Evolutionary conservation across 2,888 invertebrate genomes (phyloP).

Genomic region (Mythimna lalbum): DNA sequence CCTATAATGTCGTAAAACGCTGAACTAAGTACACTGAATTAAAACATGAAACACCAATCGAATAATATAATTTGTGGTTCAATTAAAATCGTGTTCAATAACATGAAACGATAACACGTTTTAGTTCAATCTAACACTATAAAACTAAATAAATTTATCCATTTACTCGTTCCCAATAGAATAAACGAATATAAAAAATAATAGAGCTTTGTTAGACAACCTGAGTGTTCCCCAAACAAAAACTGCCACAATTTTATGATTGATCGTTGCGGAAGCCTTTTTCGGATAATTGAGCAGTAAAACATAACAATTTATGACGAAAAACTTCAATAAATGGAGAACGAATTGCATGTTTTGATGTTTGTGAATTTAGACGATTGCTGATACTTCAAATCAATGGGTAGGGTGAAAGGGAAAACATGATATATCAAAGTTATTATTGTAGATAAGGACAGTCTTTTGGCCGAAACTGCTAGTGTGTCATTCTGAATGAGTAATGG

Average conservation of each 20-base stretch:
- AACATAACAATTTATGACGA: slow-evolving; percentile 70
- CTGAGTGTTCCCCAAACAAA: slow-evolving; percentile 59
- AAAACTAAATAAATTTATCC: slow-evolving; percentile 32
- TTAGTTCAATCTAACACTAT: slow-evolving; percentile 4
- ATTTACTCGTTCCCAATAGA: slow-evolving; percentile 33
- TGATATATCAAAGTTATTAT: slow-evolving; percentile 34
- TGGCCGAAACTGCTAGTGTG: background rate
- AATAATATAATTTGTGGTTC: slow-evolving; percentile 6
- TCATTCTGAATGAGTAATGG: slow-evolving; percentile 31
- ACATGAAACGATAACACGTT: slow-evolving; percentile 14
- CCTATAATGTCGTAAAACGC: background rate
- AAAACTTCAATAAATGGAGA: slow-evolving; percentile 58
- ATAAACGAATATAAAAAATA: slow-evolving; percentile 37
- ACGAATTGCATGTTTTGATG: slow-evolving; percentile 67
- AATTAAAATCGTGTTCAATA: slow-evolving; percentile 34
- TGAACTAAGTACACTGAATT: slow-evolving; percentile 1
- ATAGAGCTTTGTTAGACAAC: slow-evolving; percentile 27
- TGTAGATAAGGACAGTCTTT: slow-evolving; percentile 22
- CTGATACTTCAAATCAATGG: slow-evolving; percentile 55
- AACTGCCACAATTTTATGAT: slow-evolving; percentile 68
- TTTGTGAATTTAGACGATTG: slow-evolving; percentile 66
- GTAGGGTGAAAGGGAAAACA: slow-evolving; percentile 39
- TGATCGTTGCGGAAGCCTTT: slow-evolving; percentile 63
- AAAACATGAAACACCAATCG: slow-evolving; percentile 8
- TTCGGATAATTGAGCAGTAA: slow-evolving; percentile 65